These are phyloP conservation scores for Leptinotarsa peninsularis DNA, from an alignment of 2,888 invertebrate species.

Conservation along the genomic window DNA sequence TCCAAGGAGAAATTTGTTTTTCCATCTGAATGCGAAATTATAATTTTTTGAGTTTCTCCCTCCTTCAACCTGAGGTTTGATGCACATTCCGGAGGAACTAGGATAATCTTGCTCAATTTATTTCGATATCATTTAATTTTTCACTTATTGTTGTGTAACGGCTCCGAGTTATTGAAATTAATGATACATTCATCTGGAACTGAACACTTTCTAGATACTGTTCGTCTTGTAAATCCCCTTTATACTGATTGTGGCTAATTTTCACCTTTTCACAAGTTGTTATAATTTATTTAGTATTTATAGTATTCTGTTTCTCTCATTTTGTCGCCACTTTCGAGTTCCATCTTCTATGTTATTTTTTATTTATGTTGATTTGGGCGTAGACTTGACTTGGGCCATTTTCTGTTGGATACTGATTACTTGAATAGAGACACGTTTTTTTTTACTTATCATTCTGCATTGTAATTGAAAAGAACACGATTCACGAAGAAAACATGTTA, in stretches of 20 bases:
- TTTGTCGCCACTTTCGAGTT: too few species aligned
- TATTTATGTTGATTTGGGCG: background rate
- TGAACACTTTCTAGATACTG: background rate
- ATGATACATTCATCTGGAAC: too few species aligned
- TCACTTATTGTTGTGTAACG: background rate
- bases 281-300: background rate
- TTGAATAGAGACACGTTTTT: too few species aligned
- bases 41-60: background rate
- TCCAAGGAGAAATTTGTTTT: background rate
- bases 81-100: background rate
- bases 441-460: too few species aligned
- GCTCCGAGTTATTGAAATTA: too few species aligned
- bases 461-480: too few species aligned
- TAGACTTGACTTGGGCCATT: background rate
- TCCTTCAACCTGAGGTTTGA: background rate
- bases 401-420: too few species aligned
- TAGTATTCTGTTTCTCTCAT: background rate
- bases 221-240: background rate
- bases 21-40: too few species aligned
- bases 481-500: too few species aligned
- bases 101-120: background rate
- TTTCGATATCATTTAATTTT: background rate
- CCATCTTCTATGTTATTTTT: slow-evolving; percentile 2
- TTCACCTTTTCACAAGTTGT: background rate
- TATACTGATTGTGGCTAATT: background rate